These are phyloP conservation scores for Drosophila nikananu DNA, from an alignment of 1,140 invertebrate genomes.

Conservation along the genomic window DNA sequence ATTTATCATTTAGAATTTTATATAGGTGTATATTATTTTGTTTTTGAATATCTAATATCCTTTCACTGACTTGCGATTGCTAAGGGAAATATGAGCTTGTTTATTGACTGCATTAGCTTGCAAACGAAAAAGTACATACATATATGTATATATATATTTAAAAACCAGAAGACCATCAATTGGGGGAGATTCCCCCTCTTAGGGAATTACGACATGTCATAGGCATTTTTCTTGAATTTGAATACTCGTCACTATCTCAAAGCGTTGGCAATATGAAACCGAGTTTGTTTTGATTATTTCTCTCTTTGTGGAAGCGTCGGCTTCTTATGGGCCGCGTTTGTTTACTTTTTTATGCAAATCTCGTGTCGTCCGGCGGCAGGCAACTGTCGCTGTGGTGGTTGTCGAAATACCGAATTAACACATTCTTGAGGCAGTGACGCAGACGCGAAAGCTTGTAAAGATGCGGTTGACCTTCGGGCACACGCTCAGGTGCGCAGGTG, in stretches of 20 bases:
- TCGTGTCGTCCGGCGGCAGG: slow-evolving; percentile 23
- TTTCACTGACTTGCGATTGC: neutral
- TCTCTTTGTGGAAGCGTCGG: neutral
- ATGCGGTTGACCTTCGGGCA: slow-evolving; percentile 72
- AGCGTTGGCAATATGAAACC: slow-evolving; percentile 8
- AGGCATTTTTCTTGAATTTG: neutral
- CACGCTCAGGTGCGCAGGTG: slow-evolving; percentile 7
- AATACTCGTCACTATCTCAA: neutral
- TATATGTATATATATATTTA: neutral
- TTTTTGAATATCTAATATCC: neutral
- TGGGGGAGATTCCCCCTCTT: neutral
- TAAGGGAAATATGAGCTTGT: neutral
- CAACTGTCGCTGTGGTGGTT: slow-evolving; percentile 27
- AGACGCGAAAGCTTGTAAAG: slow-evolving; percentile 67
- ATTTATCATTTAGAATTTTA: neutral
- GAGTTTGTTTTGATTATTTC: slow-evolving; percentile 13
- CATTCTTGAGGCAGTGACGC: slow-evolving; percentile 69
- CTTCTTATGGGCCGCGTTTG: slow-evolving; percentile 40
- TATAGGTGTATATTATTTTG: neutral
- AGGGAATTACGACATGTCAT: neutral
- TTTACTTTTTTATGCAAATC: slow-evolving; percentile 73
- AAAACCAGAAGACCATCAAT: neutral
- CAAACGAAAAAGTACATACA: neutral
- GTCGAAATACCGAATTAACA: slow-evolving; percentile 69
- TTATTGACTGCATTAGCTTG: neutral